A percentile compares a stretch with the other conserved stretches of the same genome.
Evolutionary conservation across 2,888 invertebrate species (phyloP).

Genomic region (Ametastegia equiseti): DNA sequence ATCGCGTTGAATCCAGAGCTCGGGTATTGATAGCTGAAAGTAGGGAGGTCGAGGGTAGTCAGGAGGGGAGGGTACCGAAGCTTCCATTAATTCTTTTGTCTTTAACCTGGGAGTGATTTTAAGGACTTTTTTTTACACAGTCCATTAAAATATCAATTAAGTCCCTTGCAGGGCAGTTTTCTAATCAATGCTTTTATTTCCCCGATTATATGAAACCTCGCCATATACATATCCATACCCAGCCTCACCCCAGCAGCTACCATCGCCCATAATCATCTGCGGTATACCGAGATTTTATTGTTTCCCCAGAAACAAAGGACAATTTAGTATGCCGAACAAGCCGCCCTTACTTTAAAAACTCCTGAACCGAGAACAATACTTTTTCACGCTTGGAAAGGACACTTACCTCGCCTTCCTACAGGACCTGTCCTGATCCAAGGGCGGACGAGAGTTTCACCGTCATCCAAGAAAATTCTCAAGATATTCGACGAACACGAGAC

Average conservation of each 20-base stretch:
- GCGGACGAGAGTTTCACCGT: not conserved
- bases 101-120: slow-evolving; percentile 68
- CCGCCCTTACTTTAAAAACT: slow-evolving; percentile 47
- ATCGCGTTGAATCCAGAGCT: slow-evolving; percentile 57
- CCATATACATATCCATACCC: slow-evolving; percentile 36
- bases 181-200: slow-evolving; percentile 48
- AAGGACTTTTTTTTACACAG: slow-evolving; percentile 64
- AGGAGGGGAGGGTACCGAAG: slow-evolving; percentile 63
- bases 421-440: not conserved
- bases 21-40: slow-evolving; percentile 69
- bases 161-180: slow-evolving; percentile 51
- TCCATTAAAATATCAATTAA: slow-evolving; percentile 75
- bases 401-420: slow-evolving; percentile 29
- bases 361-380: slow-evolving; percentile 48
- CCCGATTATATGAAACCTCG: slow-evolving; percentile 50
- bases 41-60: slow-evolving; percentile 52
- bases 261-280: slow-evolving; percentile 30
- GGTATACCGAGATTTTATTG: slow-evolving; percentile 60
- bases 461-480: not conserved
- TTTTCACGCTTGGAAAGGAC: slow-evolving; percentile 46
- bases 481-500: not conserved
- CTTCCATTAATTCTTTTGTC: slow-evolving; percentile 75
- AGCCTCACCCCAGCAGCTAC: not conserved
- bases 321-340: slow-evolving; percentile 47
- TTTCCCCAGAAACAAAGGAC: slow-evolving; percentile 56